Base-by-base conservation (phyloP, 1,140 invertebrate species). In the Lepidurus couesii region DNA sequence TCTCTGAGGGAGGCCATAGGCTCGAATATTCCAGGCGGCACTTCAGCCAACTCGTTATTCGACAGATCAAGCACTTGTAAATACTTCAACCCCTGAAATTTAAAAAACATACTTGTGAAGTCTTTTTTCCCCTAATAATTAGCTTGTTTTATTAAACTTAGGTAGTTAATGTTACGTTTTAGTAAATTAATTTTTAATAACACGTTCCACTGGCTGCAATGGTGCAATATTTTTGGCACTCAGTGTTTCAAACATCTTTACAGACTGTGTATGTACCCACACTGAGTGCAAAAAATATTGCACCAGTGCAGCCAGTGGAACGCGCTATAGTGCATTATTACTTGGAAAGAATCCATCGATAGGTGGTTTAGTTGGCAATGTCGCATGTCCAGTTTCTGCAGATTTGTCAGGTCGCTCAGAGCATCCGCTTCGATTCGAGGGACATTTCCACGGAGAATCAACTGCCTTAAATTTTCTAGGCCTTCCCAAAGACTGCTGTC, bases 331-430 rank as follows among this genome's bases (percentile, higher is more conserved):
- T 34, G 34, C 34, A 34, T 34, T 34, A 91, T 82, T 7, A 89
- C 90, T 80, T 90, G 88, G 80, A 92, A 90, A 0, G 90, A 86
- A 81, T 92, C 90, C 88, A 91, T 90, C 3, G 90, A 91, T 42
- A 92, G 84, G 77, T 88, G 87, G 73, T 82, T 80, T 65, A 92
- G 86, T n/a, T 87, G 84, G 82, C 90, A 91, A n/a, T 88, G 81
- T 80, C 87, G 89, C 21, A 92, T 77, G 79, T 89, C 86, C 7
- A 92, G 83, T 80, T 87, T 87, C 73, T 88, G 83, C n/a, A 92
- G 82, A 53, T 87, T 86, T 42, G 84, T 82, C 73, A 90, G 84
- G 81, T 90, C 89, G 44, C 88, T 82, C 81, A 92, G 92, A 0
- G 90, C 89, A 83, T 91, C 90, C 81, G 89, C 90, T 79, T 90